These are phyloP conservation scores for Leptinotarsa haldemani DNA, from an alignment of 2,888 invertebrate species.

Conservation along the genomic window DNA sequence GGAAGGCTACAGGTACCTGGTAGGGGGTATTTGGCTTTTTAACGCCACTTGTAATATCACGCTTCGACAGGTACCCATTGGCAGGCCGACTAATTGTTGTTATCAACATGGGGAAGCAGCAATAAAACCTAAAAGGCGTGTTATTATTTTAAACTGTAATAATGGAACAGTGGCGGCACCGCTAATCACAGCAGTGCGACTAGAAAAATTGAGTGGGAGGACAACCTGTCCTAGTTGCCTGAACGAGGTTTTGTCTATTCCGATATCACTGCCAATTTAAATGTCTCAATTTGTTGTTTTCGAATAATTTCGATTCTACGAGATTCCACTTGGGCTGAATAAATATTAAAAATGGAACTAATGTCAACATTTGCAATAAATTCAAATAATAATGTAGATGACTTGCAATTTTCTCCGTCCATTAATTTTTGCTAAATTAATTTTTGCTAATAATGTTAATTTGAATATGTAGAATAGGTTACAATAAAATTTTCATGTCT, in stretches of 20 bases:
- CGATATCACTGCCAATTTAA: neutral
- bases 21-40: conserved; percentile 45
- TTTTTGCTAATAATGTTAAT: no score
- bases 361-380: no score
- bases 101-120: conserved; percentile 38
- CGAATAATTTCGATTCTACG: no score
- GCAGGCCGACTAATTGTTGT: conserved; percentile 39
- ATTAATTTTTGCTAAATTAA: no score
- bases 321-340: no score
- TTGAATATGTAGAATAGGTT: no score
- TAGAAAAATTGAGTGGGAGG: neutral
- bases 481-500: no score
- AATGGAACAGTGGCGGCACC: conserved; percentile 31
- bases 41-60: conserved; percentile 46
- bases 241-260: neutral
- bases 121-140: conserved; percentile 43
- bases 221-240: neutral
- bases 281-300: no score
- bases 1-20: conserved; percentile 44
- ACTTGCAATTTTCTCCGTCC: no score
- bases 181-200: neutral
- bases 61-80: conserved; percentile 42
- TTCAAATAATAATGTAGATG: no score
- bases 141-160: conserved; percentile 43
- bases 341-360: no score